phyloP scores from a whole-genome alignment of 2,888 invertebrate genomes.

The Amblyjoppa fuscipennis region DNA sequence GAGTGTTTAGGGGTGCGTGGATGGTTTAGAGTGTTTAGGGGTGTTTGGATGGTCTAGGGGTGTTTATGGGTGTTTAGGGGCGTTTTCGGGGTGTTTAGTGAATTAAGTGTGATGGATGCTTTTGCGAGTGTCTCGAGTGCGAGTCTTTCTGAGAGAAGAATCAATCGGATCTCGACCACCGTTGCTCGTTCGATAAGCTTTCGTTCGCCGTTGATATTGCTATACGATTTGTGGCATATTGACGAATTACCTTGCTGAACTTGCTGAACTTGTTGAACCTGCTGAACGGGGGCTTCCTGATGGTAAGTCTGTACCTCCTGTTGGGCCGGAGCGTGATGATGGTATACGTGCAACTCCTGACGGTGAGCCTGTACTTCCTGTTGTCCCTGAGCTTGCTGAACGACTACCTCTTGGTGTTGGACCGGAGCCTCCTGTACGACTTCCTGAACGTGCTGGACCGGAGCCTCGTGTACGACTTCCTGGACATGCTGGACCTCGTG shows the following conservation, averaged over 20 bases:
- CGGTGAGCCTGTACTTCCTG: conserved; percentile 4
- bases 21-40: no score
- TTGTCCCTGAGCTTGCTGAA: conserved; percentile 10
- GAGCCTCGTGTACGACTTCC: background rate
- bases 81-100: no score
- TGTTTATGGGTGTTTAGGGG: no score
- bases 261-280: conserved; percentile 12
- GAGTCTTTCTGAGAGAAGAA: no score
- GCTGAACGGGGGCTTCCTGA: conserved; percentile 26
- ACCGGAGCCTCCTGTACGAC: conserved; percentile 1
- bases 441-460: conserved; percentile 15
- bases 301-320: conserved; percentile 1
- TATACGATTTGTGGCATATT: no score
- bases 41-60: no score
- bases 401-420: background rate
- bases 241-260: conserved; percentile 36
- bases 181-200: no score
- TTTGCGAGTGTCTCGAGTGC: no score
- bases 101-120: no score
- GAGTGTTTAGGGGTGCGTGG: no score
- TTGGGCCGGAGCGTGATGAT: conserved; percentile 44
- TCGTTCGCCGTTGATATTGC: no score
- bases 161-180: no score
- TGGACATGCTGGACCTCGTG: background rate
- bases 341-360: background rate